Evolutionary conservation across 2,888 invertebrate genomes (phyloP).

Genomic region (Euplexia lucipara): DNA sequence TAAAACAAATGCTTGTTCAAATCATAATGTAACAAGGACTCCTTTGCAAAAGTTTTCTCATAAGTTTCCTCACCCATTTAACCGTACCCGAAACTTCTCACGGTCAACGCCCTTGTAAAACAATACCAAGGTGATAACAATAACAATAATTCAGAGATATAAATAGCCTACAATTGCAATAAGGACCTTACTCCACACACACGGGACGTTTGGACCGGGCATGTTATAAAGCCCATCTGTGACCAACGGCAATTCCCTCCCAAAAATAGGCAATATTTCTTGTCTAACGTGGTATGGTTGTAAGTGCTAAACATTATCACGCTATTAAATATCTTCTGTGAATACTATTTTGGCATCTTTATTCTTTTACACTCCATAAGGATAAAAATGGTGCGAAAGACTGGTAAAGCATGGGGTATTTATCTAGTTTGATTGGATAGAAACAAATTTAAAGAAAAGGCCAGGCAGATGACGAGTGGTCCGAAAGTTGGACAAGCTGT

Average conservation of each 20-base stretch:
- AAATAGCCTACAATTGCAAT: constrained; percentile 63
- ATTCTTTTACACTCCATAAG: background rate
- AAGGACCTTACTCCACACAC: constrained; percentile 33
- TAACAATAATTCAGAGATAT: constrained; percentile 56
- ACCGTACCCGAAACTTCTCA: constrained; percentile 12
- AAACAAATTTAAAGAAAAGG: too few species aligned
- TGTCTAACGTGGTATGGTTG: constrained; percentile 20
- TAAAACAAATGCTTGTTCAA: constrained; percentile 27
- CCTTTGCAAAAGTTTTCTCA: constrained; percentile 26
- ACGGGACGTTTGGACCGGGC: constrained; percentile 11
- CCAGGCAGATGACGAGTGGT: too few species aligned
- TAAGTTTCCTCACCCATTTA: constrained; percentile 18
- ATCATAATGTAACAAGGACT: constrained; percentile 28
- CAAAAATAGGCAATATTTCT: constrained; percentile 61
- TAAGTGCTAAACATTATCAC: constrained; percentile 54
- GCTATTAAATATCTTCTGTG: constrained; percentile 49
- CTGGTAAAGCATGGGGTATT: too few species aligned
- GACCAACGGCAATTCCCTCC: constrained; percentile 53
- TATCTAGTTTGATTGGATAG: too few species aligned
- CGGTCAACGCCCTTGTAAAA: constrained; percentile 35
- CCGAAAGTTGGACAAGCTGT: too few species aligned
- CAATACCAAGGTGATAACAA: constrained; percentile 59
- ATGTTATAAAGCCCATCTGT: constrained; percentile 61
- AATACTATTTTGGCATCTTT: constrained; percentile 30
- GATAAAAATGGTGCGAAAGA: too few species aligned